Base-by-base conservation (phyloP, 2,797 vertebrate genomes). In the Paguma larvata region DNA sequence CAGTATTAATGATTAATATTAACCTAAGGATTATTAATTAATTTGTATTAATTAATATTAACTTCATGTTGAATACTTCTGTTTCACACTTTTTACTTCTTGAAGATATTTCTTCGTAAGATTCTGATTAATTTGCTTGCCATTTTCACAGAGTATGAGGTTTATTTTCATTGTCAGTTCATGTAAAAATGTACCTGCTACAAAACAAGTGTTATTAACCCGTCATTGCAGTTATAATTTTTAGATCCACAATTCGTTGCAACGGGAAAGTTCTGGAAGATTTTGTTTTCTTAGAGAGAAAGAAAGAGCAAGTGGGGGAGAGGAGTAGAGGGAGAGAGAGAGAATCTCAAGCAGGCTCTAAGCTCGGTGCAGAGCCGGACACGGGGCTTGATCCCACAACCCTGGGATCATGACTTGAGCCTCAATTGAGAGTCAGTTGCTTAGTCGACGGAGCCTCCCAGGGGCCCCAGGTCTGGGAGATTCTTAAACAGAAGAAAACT, bases 151-250 rank as follows among this genome's bases (percentile, higher is more conserved):
- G 16, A 67, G 3, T 13, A 51, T 68, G 78, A 95, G 32, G 23
- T 75, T 95, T 63, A 32, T 90, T 94, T 73, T 96, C 73, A 87
- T 79, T 95, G 84, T 68, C 70, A 51, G 59, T 56, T 96, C 16
- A 21, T 16, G 6, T 80, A 79, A 94, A 88, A n/a, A 82, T 78
- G 19, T 53, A 90, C 79, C 53, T 34, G 3, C 27, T 73, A 73
- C 25, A 44, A 73, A 72, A 44, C 44, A 44, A 27, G 41, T 73
- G 79, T 84, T 85, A 84, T 62, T 84, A 94, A 92, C 82, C 84
- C 59, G 41, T 85, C 32, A 32, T 56, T 44, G 46, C 44, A 85
- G 82, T 85, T 95, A 63, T 5, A 86, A 83, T 53, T 94, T 68
- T 96, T 92, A 89, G 62, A 65, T 68, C 34, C 11, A 23, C 7